A percentile compares a stretch with the other conserved stretches of the same genome.
Evolutionary conservation across 2,888 invertebrate genomes (phyloP).

Genomic region (Petrolisthes manimaculis): DNA sequence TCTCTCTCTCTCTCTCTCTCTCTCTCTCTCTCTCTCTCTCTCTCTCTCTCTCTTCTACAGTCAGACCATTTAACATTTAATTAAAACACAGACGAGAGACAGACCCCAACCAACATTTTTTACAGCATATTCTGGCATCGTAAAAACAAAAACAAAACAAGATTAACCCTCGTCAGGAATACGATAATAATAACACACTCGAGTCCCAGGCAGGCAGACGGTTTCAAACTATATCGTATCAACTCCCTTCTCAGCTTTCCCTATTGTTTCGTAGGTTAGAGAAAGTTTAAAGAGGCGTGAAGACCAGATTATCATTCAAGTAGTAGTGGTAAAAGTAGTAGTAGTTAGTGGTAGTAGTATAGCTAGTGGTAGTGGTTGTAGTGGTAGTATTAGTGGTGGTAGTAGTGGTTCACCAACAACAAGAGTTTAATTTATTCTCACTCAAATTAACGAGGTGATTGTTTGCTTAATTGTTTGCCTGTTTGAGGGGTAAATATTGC

Average conservation of each 20-base stretch:
- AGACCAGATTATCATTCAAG: background rate
- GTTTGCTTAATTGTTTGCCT: no score
- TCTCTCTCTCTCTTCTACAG: background rate
- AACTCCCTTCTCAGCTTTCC: no score
- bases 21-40: background rate
- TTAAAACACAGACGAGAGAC: background rate
- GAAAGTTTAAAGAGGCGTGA: background rate
- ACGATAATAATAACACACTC: no score
- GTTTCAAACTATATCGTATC: no score
- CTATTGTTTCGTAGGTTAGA: background rate
- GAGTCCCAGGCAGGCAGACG: no score
- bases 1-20: conserved; percentile 12
- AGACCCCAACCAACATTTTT: conserved; percentile 1
- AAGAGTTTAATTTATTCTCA: background rate
- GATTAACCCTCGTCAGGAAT: no score
- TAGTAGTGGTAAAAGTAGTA: background rate
- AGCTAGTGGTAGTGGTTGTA: background rate
- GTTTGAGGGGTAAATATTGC: no score
- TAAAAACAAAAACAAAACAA: no score
- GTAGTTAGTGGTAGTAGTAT: background rate
- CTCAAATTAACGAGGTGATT: no score
- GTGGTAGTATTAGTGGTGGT: background rate
- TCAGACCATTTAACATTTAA: background rate
- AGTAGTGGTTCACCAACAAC: background rate
- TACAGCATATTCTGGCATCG: no score